Conservation (phyloP, 2,797 vertebrate genomes). For the Anguilla megastoma region DNA sequence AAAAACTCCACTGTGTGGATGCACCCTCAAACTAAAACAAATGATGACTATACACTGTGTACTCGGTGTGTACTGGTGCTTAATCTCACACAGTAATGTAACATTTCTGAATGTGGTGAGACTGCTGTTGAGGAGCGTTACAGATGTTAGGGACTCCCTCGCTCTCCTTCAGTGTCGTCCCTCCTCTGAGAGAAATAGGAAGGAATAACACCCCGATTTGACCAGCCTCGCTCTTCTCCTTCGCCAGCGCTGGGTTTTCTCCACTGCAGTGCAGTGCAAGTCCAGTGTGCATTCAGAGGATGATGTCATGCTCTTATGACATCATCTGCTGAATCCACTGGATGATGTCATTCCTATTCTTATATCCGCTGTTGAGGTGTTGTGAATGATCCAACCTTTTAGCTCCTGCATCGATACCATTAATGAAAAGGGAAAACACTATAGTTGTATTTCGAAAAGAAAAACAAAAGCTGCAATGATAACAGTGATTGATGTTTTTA, state of each 20-base stretch:
- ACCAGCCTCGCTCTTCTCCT: neutral
- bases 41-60: neutral
- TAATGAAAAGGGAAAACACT: no score
- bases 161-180: slow-evolving; percentile 48
- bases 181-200: neutral
- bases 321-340: neutral
- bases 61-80: slow-evolving; percentile 36
- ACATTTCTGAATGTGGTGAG: slow-evolving; percentile 48
- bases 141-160: slow-evolving; percentile 48
- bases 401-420: no score
- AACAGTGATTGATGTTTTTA: no score
- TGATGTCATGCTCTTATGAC: neutral
- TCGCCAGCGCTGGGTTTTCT: neutral
- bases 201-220: neutral
- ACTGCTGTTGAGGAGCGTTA: neutral
- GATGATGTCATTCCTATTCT: neutral
- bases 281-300: neutral
- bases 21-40: no score
- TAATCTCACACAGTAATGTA: slow-evolving; percentile 34
- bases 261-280: neutral
- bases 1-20: no score
- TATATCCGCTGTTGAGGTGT: no score
- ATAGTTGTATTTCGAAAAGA: no score
- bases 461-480: no score
- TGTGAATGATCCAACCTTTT: neutral